Percentiles rank a stretch among this genome's conserved stretches.
phyloP scores from a whole-genome alignment of 2,797 vertebrate species.

The Alectoris magna region DNA sequence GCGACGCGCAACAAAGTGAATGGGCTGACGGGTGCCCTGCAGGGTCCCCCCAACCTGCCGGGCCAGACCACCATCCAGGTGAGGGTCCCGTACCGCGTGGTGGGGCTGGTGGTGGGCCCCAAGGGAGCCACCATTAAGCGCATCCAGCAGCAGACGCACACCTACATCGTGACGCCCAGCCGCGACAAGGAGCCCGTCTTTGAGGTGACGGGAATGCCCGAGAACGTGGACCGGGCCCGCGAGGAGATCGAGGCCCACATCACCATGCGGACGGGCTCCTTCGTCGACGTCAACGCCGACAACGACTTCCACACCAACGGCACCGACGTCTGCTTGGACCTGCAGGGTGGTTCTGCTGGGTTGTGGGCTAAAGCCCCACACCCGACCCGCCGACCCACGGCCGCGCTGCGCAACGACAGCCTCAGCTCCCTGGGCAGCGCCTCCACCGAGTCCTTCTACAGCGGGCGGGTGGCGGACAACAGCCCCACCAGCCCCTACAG shows the following conservation, averaged over 20 bases:
- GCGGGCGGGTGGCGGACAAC: conserved; percentile 77
- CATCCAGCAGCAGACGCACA: conserved; percentile 98
- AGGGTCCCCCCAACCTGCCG: conserved; percentile 91
- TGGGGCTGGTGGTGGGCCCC: conserved; percentile 95
- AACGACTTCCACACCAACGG: conserved; percentile 98
- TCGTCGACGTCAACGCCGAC: conserved; percentile 90
- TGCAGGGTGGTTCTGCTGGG: conserved; percentile 79
- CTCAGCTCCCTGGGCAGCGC: conserved; percentile 82
- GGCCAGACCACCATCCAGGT: conserved; percentile 97
- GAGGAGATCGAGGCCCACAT: conserved; percentile 99
- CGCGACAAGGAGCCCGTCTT: conserved; percentile 97
- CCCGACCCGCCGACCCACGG: conserved; percentile 62
- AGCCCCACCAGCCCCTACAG: conserved; percentile 91
- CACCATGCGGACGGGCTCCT: conserved; percentile 93
- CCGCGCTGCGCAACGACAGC: conserved; percentile 72
- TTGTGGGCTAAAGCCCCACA: conserved; percentile 90
- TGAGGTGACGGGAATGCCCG: conserved; percentile 97
- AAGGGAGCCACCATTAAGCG: conserved; percentile 98
- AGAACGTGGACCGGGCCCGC: conserved; percentile 94
- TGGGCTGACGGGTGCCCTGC: conserved; percentile 80
- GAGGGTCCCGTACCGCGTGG: conserved; percentile 95
- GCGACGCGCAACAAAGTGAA: conserved; percentile 93
- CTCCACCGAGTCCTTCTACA: conserved; percentile 81
- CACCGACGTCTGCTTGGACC: conserved; percentile 94
- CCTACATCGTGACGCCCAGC: conserved; percentile 96